phyloP scores from a whole-genome alignment of 2,888 invertebrate species.

The Ecliptopera silaceata region DNA sequence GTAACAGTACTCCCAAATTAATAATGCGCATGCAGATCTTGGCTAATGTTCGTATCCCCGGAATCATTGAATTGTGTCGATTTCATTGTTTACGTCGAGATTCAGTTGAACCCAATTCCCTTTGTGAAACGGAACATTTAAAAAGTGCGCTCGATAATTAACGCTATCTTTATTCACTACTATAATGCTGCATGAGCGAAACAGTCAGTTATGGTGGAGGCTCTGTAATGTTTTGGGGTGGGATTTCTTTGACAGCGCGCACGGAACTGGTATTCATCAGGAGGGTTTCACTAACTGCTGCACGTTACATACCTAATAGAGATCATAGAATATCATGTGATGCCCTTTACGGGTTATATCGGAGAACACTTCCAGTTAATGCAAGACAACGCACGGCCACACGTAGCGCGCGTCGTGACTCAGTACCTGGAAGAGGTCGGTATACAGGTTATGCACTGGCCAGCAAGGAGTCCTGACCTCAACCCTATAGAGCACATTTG shows the following conservation, averaged over 20 bases:
- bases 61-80: no score
- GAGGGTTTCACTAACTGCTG: background rate
- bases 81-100: no score
- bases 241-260: background rate
- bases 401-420: background rate
- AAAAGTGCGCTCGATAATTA: background rate
- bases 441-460: background rate
- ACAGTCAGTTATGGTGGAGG: background rate
- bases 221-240: background rate
- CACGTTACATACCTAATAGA: background rate
- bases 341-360: background rate
- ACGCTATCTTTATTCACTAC: background rate
- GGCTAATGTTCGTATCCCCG: no score
- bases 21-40: no score
- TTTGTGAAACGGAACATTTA: no score
- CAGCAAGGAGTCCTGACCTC: background rate
- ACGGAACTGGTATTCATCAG: background rate
- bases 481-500: background rate
- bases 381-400: background rate
- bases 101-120: no score
- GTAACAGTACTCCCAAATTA: no score
- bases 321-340: background rate
- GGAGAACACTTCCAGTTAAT: background rate
- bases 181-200: background rate
- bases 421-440: background rate